These are phyloP conservation scores for Thryonomys swinderianus DNA, from an alignment of 2,113 vertebrate species.

Conservation along the genomic window DNA sequence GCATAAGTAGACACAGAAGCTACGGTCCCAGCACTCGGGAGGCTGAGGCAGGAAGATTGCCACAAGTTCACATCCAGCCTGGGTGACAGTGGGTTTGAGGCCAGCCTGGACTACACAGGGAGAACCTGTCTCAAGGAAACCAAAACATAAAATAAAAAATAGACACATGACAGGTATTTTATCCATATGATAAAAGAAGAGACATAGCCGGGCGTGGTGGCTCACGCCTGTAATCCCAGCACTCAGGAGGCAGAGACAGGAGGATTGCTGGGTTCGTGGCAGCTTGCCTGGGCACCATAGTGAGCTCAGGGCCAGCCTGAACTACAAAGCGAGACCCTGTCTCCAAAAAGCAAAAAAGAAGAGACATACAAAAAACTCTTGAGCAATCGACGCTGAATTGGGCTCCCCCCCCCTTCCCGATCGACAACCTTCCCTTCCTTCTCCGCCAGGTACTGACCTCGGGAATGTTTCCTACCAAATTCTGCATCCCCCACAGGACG, in stretches of 20 bases:
- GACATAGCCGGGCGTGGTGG: too few species aligned
- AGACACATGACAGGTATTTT: not conserved
- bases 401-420: not conserved
- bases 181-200: not conserved
- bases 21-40: not conserved
- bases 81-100: not conserved
- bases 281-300: too few species aligned
- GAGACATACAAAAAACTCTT: too few species aligned
- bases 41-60: not conserved
- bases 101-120: not conserved
- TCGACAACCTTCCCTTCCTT: not conserved
- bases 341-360: too few species aligned
- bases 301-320: too few species aligned
- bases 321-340: too few species aligned
- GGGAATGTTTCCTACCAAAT: not conserved
- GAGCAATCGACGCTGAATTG: not conserved
- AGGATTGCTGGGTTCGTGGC: too few species aligned
- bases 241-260: too few species aligned
- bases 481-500: not conserved
- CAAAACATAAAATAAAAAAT: not conserved
- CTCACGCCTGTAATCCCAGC: too few species aligned
- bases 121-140: not conserved
- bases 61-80: not conserved
- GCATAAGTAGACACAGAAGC: not conserved
- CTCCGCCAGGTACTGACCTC: not conserved